phyloP scores from a whole-genome alignment of 2,113 vertebrate genomes.

The Alces alces region DNA sequence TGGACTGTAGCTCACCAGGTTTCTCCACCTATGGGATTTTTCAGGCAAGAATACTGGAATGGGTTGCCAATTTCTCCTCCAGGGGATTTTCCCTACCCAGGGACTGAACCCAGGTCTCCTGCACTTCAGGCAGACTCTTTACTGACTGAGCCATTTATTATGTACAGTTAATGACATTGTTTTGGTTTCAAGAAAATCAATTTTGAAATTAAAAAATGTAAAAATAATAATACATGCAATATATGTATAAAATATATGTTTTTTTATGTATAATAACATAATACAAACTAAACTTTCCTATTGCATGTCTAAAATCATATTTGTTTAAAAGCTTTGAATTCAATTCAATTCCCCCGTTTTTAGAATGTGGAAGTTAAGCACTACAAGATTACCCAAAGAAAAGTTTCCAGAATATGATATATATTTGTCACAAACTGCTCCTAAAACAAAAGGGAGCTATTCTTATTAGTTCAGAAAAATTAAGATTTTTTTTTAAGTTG shows the following conservation, averaged over 20 bases:
- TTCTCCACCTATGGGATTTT: neutral
- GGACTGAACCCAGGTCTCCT: neutral
- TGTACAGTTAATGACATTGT: neutral
- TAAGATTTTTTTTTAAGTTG: neutral
- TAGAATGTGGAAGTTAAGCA: neutral
- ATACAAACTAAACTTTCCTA: neutral
- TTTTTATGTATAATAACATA: neutral
- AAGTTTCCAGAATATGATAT: neutral
- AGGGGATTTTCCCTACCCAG: neutral
- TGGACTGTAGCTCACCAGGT: neutral
- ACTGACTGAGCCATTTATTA: neutral
- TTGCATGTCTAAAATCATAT: neutral
- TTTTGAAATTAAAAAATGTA: neutral
- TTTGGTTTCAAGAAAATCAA: neutral
- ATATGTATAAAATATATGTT: neutral
- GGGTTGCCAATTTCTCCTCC: neutral
- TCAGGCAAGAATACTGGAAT: neutral
- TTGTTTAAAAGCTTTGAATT: constrained; percentile 4
- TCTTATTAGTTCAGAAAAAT: neutral
- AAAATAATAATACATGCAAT: neutral
- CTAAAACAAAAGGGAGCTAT: neutral
- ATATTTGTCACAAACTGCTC: neutral
- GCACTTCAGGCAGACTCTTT: neutral
- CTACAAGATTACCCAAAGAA: neutral
- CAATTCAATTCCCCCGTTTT: neutral